phyloP scores from a whole-genome alignment of 2,113 vertebrate genomes.

The Seriola quinqueradiata region DNA sequence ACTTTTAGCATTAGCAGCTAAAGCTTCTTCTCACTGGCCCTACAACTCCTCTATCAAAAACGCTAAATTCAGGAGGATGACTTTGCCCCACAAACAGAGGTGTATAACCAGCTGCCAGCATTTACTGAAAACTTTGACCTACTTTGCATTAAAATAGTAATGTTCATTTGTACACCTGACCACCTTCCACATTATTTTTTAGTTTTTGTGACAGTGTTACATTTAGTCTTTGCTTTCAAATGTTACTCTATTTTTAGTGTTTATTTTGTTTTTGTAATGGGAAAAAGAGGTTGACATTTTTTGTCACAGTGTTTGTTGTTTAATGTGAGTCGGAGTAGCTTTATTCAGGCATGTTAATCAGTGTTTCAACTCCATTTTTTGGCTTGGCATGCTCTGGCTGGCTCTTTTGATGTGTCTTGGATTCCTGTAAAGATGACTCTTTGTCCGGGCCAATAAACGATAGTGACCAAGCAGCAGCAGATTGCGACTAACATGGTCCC shows the following conservation, averaged over 20 bases:
- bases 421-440: conserved; percentile 40
- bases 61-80: too few species aligned
- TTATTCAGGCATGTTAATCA: neutral
- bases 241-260: neutral
- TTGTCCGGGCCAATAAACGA: conserved; percentile 67
- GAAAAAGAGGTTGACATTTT: neutral
- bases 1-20: neutral
- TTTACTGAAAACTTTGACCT: neutral
- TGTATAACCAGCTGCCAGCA: too few species aligned
- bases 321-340: neutral
- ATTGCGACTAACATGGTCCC: conserved; percentile 75
- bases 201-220: neutral
- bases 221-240: neutral
- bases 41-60: too few species aligned
- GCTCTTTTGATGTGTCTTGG: conserved; percentile 38
- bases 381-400: neutral
- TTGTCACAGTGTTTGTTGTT: neutral
- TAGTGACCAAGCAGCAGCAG: conserved; percentile 78
- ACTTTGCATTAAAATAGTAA: neutral
- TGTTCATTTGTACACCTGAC: neutral
- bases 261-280: neutral
- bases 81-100: too few species aligned
- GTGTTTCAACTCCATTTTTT: conserved; percentile 42
- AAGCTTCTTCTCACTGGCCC: neutral
- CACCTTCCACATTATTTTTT: too few species aligned